phyloP scores from a whole-genome alignment of 2,113 vertebrate species.

The Macrotis lagotis region DNA sequence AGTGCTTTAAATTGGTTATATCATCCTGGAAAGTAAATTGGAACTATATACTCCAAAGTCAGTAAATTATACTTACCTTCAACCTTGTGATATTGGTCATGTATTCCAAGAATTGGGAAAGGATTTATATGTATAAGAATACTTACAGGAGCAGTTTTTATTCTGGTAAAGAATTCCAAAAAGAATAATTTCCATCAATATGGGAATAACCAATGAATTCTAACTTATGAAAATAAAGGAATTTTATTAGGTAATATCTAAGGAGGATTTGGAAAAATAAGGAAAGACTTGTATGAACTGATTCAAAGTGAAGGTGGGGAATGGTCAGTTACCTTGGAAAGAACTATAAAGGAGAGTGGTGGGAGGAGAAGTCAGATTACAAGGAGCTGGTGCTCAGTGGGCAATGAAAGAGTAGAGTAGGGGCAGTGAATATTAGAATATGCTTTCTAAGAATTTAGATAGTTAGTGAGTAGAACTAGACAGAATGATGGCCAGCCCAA shows the following conservation, averaged over 20 bases:
- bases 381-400: not conserved
- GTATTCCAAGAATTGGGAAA: not conserved
- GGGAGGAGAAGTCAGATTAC: not conserved
- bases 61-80: not conserved
- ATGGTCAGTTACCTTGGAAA: not conserved
- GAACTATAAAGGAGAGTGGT: too few relatives aligned
- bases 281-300: not conserved
- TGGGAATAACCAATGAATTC: not conserved
- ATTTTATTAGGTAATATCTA: not conserved
- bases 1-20: not conserved
- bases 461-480: not conserved
- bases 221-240: not conserved
- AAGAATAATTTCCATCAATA: not conserved
- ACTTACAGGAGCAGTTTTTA: not conserved
- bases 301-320: not conserved
- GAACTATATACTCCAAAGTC: not conserved
- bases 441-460: not conserved
- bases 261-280: not conserved
- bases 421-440: too few relatives aligned
- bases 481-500: not conserved
- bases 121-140: not conserved
- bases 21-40: not conserved
- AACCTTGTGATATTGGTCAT: not conserved
- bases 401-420: not conserved
- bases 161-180: not conserved